A percentile compares a stretch with the other conserved stretches of the same genome.
phyloP scores from a whole-genome alignment of 2,888 invertebrate species.

The Oligia strigilis region DNA sequence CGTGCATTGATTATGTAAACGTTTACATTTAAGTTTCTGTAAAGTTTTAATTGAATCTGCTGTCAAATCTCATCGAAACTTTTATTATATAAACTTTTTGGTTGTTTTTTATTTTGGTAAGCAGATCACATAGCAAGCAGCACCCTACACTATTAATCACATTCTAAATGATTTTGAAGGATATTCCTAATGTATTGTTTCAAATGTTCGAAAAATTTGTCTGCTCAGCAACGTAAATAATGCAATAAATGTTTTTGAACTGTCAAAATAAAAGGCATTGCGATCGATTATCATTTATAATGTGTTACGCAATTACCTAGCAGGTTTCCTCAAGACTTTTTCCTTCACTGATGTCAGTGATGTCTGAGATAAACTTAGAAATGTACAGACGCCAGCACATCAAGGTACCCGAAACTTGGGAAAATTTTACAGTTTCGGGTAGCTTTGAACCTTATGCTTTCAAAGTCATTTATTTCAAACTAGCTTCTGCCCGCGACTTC shows the following conservation, averaged over 20 bases:
- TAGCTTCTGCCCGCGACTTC: too few relatives aligned
- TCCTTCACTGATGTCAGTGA: not conserved
- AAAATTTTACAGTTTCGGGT: too few relatives aligned
- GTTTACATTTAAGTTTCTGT: not conserved
- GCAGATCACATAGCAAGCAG: not conserved
- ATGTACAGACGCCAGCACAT: too few relatives aligned
- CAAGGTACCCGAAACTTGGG: too few relatives aligned
- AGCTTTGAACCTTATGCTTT: too few relatives aligned
- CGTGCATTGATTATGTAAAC: not conserved
- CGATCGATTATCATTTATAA: not conserved
- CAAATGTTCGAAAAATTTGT: not conserved
- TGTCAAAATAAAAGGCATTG: not conserved
- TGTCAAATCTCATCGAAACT: not conserved
- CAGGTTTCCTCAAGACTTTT: not conserved
- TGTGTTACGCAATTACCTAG: not conserved
- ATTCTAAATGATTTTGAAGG: too few relatives aligned
- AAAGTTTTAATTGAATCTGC: not conserved
- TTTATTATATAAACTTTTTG: not conserved
- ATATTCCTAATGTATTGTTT: too few relatives aligned
- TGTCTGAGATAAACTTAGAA: not conserved
- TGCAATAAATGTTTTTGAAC: not conserved
- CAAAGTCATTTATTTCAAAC: too few relatives aligned
- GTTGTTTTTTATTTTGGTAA: too few relatives aligned
- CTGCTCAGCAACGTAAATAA: not conserved
- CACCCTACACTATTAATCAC: too few relatives aligned